Evolutionary conservation across 2,888 invertebrate genomes (phyloP), one percentile per base, ranked within the genome.

Genomic region (Calephelis perditalis): DNA sequence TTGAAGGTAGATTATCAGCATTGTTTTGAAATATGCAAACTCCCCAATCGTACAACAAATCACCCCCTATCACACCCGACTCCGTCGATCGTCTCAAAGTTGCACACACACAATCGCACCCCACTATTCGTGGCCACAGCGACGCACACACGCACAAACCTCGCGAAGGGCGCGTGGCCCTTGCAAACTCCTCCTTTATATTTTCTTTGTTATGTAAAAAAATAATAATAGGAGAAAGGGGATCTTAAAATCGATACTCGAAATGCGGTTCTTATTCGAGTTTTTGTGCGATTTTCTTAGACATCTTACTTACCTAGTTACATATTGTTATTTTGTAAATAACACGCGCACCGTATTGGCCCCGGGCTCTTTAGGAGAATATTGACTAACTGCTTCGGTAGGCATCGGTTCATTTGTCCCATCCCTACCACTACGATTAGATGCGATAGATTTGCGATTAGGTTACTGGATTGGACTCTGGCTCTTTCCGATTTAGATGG

Each of bases 171-270:
- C 76, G 81, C 83, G 76, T 74, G 73, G 81, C 86, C 86, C 85
- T 82, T 80, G 79, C 82, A 75, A 86, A 83, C 87, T 87, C 88
- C 89, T 84, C 89, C 88, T 89, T 82, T 85, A 85, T 81, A 81
- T 85, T 88, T 89, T 88, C 87, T 87, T 90, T 88, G 88, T 89
- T 89, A 88, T 88, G 88, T 88, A 88, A 86, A 88, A 87, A 86
- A 88, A 84, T 79, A 84, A 84, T 83, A 88, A 88, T 87, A 80
- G 75, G 79, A 82, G 85, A 86, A 86, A 86, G 88, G 89, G 89
- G 87, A 84, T 81, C 79, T 77, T 69, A 82, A 85, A 88, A 90
- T 89, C 89, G 82, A 90, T 90, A 88, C 77, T 78, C 79, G 74
- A 84, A 82, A 78, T 79, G 79, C 75, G 70, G 79, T 80, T 79